Evolutionary conservation across 35 echinoderm and acorn worm genomes (phyloP), one percentile per base, ranked within the genome.

Genomic region (Apostichopus californicus): DNA sequence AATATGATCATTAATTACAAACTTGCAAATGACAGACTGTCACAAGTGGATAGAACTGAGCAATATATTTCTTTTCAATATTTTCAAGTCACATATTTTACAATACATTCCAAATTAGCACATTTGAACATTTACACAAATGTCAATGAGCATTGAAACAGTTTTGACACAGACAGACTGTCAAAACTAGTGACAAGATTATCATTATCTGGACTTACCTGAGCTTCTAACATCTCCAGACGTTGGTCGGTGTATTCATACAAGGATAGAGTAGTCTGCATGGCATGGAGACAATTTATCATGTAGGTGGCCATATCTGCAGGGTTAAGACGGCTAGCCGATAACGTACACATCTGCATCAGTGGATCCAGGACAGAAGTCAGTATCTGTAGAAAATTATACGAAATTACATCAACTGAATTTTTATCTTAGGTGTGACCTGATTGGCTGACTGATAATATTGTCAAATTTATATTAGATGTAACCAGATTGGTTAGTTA

Each of bases 261-360:
- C 5, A 98, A 87, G 18, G 95, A 93, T 77, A 98, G 90, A 1
- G 93, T 96, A 9, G 97, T 94, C 85, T 99, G 97, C 93, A 99
- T 99, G 20, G 97, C 97, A 87, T 99, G 95, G 10, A 99, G 91
- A 86, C 97, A 96, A 81, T 96, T 98, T 65, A 98, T 94, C 97
- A 98, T 93, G 72, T 99, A 99, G 17, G 93, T 91, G 15, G 95
- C 97, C 97, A 99, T 99, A 73, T 99, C 97, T 54, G 95, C 92
- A 23, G 97, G 93, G 86, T 96, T 99, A 5, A 99, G 90, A 54
- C 93, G 82, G 90, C 97, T 99, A 18, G 97, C 97, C 92, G 97
- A 99, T 28, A 99, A 58, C 3, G 97, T 90, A 90, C 95, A 99
- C 97, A 99, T 99, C 93, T 99, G 97, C 83, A 99, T 95, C 25